Evolutionary conservation across 2,797 vertebrate genomes (phyloP).

Genomic region (Bovichtus diacanthus): DNA sequence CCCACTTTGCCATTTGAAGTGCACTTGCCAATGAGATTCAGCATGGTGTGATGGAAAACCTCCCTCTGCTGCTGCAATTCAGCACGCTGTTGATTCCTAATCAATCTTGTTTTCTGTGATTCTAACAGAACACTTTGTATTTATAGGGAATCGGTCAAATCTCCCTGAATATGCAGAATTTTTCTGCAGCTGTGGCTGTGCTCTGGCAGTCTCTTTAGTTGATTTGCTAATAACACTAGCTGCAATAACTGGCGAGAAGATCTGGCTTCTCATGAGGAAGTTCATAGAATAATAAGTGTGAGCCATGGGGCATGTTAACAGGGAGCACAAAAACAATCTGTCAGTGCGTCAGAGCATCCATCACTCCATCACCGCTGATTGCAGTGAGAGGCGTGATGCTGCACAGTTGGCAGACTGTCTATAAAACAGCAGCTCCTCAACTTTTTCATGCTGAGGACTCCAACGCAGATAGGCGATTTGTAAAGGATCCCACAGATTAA

Average conservation of each 20-base stretch:
- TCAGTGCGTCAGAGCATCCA: slow-evolving; percentile 71
- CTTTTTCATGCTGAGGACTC: slow-evolving; percentile 66
- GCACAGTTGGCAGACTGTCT: slow-evolving; percentile 82
- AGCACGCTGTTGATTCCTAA: slow-evolving; percentile 56
- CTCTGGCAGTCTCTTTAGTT: slow-evolving; percentile 51
- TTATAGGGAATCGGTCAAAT: slow-evolving; percentile 33
- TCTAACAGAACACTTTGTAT: slow-evolving; percentile 36
- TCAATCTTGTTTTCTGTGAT: slow-evolving; percentile 64
- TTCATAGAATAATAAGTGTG: slow-evolving; percentile 76
- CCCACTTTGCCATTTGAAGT: slow-evolving; percentile 79
- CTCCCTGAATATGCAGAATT: slow-evolving; percentile 41
- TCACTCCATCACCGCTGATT: slow-evolving; percentile 83
- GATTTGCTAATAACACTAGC: slow-evolving; percentile 53
- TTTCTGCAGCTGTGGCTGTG: slow-evolving; percentile 57
- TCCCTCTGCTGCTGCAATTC: slow-evolving; percentile 52
- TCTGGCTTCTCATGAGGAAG: slow-evolving; percentile 76
- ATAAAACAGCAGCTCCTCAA: slow-evolving; percentile 60
- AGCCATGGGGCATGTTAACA: slow-evolving; percentile 74
- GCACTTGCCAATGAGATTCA: slow-evolving; percentile 76
- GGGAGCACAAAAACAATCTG: slow-evolving; percentile 71
- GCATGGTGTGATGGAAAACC: slow-evolving; percentile 70
- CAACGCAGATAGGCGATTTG: slow-evolving; percentile 56
- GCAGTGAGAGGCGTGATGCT: slow-evolving; percentile 80
- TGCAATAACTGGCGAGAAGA: slow-evolving; percentile 69
- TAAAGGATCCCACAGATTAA: slow-evolving; percentile 70